Evolutionary conservation across 2,113 vertebrate species (phyloP), one percentile per base, ranked within the genome.

Genomic region (Platichthys flesus): DNA sequence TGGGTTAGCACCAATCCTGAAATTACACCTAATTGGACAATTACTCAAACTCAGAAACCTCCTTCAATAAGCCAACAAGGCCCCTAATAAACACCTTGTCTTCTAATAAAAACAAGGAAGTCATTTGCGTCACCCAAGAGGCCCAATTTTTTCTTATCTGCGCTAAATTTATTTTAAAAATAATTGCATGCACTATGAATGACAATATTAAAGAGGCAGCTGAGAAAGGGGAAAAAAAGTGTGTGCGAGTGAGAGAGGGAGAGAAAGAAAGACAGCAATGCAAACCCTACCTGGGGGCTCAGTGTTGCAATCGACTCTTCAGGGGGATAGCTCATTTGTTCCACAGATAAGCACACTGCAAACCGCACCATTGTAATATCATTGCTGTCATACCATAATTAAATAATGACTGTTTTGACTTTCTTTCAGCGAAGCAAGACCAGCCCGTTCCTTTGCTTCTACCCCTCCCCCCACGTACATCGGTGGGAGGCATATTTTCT

Each of bases 21-120:
- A 98, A 98, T 98, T 98, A 98, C 96, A 97, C 95, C 97, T 98
- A 99, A 99, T 98, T 99, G 97, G 98, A 98, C 97, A 97, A 99
- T 99, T 98, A 99, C 97, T 98, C 98, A 99, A 98, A 97, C 96
- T 96, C 96, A 96, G 97, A 98, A 98, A 97, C 95, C 94, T 95
- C 94, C 94, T 94, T 92, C 94, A 95, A 95, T 96, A 98, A 97
- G 97, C 93, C 95, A 97, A 96, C 96, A 94, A 95, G 95, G 95
- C 95, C 95, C 95, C 96, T 97, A 97, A 98, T 98, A 98, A 98
- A 97, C 96, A 97, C 96, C 96, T 97, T 97, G 96, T 98, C 96
- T 97, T 95, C 95, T 97, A 96, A 96, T 96, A 97, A 97, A 97
- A 97, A 97, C 97, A 96, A 96, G 94, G 94, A 96, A 97, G 96